Base-by-base conservation (phyloP, 2,888 invertebrate genomes). In the Scrobipalpa costella region DNA sequence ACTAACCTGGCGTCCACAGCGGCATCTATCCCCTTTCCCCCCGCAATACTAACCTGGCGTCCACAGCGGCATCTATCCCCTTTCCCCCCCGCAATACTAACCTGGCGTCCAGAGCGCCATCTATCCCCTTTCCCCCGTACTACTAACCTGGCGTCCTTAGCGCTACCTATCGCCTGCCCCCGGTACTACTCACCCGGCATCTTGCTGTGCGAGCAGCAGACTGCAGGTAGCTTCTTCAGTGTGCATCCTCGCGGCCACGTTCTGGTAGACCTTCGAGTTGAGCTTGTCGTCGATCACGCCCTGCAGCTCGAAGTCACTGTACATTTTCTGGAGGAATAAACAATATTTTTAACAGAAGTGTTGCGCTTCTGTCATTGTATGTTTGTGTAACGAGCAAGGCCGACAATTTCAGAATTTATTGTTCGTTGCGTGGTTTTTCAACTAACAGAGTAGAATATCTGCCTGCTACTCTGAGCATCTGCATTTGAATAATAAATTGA, bases 251-350 rank as follows among this genome's bases (percentile, higher is more conserved):
- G 96, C 95, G 64, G 96, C 95, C 74, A 99, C 96, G 67, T 95
- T 95, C 91, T 98, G 97, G 93, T 99, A 99, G 73, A 95, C 94
- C 92, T 98, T 98, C 68, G 97, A 98, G 92, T 98, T 98, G 65
- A 99, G 92, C 86, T 98, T 97, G 84, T 99, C 98, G 80, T 99
- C 99, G 87, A 98, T 97, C 55, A 99, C 98, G 71, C 99, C 99
- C 92, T 99, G 99, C 66, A 99, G 94, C 92, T 99, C 99, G 90
- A 99, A 99, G 91, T 99, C 99, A 58, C 98, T 97, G 93, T 98
- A 99, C 86, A 99, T 95, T 96, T 99, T 99, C 97, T 99, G 90
- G 49, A 88, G 88, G 57, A 2, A 63, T 52, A 58, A 62, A 9
- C 19, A 52, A 11, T 9, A 52, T 27, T 52, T n/a, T 7, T n/a